Evolutionary conservation across 1,140 invertebrate genomes (phyloP).

Genomic region (Scaptomyza pallida): DNA sequence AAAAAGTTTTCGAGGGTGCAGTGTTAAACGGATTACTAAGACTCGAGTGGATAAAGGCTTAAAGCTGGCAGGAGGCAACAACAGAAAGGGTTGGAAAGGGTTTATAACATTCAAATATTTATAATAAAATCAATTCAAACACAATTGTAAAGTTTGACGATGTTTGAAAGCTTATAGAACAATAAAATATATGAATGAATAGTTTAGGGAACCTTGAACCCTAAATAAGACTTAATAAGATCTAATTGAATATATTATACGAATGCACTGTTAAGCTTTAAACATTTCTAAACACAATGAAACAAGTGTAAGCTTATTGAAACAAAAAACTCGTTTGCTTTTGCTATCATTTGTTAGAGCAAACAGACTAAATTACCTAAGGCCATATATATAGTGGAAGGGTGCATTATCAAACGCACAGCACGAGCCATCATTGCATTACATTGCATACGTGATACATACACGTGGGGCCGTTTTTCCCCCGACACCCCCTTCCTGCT

Average conservation of each 20-base stretch:
- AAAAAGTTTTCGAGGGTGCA: constrained; percentile 14
- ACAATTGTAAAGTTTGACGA: too few relatives aligned
- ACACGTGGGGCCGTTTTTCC: background rate
- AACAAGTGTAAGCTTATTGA: too few relatives aligned
- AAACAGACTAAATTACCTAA: constrained; percentile 10
- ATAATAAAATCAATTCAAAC: too few relatives aligned
- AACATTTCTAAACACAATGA: too few relatives aligned
- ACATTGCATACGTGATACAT: constrained; percentile 42
- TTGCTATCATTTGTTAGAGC: background rate
- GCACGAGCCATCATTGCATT: constrained; percentile 40
- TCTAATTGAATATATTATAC: background rate
- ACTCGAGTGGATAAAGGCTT: background rate
- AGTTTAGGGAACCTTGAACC: too few relatives aligned
- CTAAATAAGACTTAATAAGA: too few relatives aligned
- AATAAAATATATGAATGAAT: too few relatives aligned
- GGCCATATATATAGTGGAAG: background rate
- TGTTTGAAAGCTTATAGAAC: too few relatives aligned
- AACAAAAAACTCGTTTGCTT: constrained; percentile 19
- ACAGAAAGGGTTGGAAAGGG: too few relatives aligned
- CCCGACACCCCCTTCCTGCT: constrained; percentile 17
- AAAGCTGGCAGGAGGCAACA: too few relatives aligned
- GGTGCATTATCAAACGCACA: constrained; percentile 33
- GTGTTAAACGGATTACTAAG: constrained; percentile 27
- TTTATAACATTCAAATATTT: too few relatives aligned
- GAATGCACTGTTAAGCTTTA: background rate